Conservation (phyloP, 2,888 invertebrate species). For the Orthosia gothica region DNA sequence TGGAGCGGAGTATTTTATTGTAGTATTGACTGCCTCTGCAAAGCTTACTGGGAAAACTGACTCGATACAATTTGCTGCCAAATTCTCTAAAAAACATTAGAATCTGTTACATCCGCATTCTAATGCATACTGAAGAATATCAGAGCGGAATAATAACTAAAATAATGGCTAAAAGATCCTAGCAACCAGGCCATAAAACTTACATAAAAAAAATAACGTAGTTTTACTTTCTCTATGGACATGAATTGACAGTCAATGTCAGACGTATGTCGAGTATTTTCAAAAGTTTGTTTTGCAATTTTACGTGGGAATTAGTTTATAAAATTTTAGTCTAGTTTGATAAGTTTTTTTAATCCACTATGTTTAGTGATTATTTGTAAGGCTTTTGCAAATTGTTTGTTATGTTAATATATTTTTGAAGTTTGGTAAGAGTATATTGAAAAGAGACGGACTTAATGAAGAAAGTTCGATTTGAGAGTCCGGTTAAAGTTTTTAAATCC, state of each 20-base stretch:
- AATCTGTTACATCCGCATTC: too few relatives aligned
- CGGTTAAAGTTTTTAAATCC: constrained; percentile 66
- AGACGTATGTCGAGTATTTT: constrained; percentile 48
- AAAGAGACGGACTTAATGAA: constrained; percentile 76
- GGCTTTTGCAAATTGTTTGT: constrained; percentile 9
- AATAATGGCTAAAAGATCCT: too few relatives aligned
- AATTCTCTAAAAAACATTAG: too few relatives aligned
- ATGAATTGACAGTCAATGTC: constrained; percentile 48
- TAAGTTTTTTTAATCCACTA: constrained; percentile 13
- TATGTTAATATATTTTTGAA: not conserved
- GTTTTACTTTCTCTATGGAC: too few relatives aligned
- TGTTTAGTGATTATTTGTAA: not conserved
- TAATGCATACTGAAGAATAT: too few relatives aligned
- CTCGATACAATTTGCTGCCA: too few relatives aligned
- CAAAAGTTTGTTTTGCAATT: constrained; percentile 57
- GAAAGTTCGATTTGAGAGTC: constrained; percentile 87
- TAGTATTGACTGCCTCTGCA: too few relatives aligned
- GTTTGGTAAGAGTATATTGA: not conserved
- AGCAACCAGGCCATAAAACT: too few relatives aligned
- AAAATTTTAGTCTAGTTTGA: constrained; percentile 22
- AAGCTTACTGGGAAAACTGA: too few relatives aligned
- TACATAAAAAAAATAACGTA: too few relatives aligned
- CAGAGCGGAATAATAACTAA: too few relatives aligned
- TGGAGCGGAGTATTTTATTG: too few relatives aligned
- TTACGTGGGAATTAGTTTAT: constrained; percentile 40